Evolutionary conservation across 2,113 vertebrate genomes (phyloP).

Genomic region (Crotalus viridis): DNA sequence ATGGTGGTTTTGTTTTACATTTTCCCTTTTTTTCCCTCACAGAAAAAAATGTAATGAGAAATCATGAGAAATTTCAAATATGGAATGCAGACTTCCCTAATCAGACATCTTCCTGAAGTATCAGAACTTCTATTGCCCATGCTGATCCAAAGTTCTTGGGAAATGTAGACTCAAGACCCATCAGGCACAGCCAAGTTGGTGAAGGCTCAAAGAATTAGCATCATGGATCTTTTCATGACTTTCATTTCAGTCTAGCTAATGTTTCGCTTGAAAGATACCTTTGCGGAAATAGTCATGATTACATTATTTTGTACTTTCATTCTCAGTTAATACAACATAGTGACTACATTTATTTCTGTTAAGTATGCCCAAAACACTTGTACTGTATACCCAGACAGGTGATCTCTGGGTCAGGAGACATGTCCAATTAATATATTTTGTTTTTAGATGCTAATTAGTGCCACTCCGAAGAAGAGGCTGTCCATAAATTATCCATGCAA

Average conservation of each 20-base stretch:
- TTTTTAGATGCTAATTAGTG: neutral
- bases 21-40: neutral
- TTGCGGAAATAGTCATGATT: neutral
- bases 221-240: neutral
- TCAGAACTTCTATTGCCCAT: neutral
- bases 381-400: neutral
- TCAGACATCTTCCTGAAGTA: neutral
- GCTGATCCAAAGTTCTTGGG: neutral
- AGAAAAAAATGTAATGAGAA: neutral
- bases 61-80: neutral
- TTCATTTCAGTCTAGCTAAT: neutral
- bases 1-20: neutral
- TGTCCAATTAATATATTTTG: neutral
- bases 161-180: neutral
- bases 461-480: neutral
- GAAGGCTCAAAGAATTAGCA: neutral
- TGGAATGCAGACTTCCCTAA: neutral
- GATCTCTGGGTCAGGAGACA: neutral
- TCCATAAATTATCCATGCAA: neutral
- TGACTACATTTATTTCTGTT: neutral
- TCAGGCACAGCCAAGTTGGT: neutral
- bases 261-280: neutral
- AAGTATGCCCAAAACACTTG: neutral
- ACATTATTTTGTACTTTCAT: neutral
- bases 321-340: neutral